phyloP scores from a whole-genome alignment of 2,113 vertebrate species.

The Vombatus ursinus region DNA sequence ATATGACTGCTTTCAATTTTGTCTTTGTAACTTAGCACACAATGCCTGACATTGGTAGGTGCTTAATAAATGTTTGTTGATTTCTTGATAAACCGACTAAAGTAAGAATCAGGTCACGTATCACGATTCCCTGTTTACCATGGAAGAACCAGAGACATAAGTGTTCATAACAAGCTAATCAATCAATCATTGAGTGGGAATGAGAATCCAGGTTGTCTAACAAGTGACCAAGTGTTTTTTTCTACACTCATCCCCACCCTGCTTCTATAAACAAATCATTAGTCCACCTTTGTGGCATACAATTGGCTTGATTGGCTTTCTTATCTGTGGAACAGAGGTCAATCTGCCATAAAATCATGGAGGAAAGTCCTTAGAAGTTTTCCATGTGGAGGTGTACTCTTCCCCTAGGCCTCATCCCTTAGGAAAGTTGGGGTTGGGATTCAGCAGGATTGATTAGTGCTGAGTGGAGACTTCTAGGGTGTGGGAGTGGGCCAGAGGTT shows the following conservation, averaged over 20 bases:
- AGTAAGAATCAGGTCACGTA: background rate
- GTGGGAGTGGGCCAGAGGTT: background rate
- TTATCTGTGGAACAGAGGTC: conserved; percentile 19
- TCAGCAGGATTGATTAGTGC: background rate
- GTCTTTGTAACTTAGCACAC: background rate
- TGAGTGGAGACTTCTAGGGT: background rate
- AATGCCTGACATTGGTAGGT: background rate
- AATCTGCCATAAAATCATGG: background rate
- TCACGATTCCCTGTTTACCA: background rate
- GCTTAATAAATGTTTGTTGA: background rate
- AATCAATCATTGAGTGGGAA: background rate
- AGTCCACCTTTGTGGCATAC: background rate
- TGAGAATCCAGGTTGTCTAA: background rate
- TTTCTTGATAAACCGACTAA: background rate
- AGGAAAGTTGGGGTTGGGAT: background rate
- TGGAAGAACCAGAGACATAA: background rate
- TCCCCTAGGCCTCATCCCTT: background rate
- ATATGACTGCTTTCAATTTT: background rate
- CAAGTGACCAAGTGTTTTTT: background rate
- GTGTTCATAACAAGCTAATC: background rate
- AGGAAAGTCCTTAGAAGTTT: conserved; percentile 56
- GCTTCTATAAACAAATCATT: conserved; percentile 9
- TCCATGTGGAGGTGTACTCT: background rate
- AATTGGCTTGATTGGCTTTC: conserved; percentile 40
- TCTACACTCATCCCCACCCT: background rate